Evolutionary conservation across 2,797 vertebrate species (phyloP).

Genomic region (Urosaurus nigricauda): DNA sequence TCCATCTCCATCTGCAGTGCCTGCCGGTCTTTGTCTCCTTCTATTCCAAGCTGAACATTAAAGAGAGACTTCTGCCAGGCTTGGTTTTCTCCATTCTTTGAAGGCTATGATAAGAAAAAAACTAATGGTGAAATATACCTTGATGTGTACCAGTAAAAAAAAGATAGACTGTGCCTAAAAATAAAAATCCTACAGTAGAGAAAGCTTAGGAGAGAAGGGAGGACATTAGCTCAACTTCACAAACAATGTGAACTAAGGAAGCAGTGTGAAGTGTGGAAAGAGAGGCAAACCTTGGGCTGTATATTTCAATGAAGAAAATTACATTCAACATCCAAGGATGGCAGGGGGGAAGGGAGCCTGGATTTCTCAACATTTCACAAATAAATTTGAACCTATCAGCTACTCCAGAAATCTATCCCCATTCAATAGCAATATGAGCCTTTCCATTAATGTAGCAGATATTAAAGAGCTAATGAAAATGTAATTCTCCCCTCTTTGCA

Average conservation of each 20-base stretch:
- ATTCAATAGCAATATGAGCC: neutral
- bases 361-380: neutral
- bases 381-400: neutral
- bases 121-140: neutral
- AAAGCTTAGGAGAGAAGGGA: neutral
- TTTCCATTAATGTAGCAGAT: neutral
- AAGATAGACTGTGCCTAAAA: neutral
- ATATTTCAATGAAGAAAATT: neutral
- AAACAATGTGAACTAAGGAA: neutral
- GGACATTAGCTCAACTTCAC: neutral
- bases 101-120: neutral
- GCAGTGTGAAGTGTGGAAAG: neutral
- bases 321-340: neutral
- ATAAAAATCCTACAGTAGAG: neutral
- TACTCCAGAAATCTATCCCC: neutral
- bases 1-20: too few species aligned
- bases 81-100: neutral
- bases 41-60: neutral
- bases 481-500: neutral
- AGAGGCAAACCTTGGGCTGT: neutral
- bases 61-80: neutral
- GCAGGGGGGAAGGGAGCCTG: neutral
- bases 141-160: neutral
- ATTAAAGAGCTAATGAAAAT: neutral
- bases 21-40: neutral